Conservation (phyloP, 2,888 invertebrate genomes). For the Chrysopilus asiliformis region DNA sequence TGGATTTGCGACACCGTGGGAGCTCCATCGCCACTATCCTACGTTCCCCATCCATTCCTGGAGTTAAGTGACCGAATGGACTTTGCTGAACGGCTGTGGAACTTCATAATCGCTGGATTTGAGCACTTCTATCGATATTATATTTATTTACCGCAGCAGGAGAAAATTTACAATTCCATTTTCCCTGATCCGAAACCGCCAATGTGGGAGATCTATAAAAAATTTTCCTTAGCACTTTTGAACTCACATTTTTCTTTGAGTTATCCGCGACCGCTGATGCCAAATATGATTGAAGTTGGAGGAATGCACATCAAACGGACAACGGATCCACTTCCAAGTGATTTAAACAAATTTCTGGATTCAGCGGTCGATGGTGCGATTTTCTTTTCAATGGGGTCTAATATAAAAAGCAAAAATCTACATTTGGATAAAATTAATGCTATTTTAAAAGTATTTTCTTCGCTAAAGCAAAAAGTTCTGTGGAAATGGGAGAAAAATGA, state of each 20-base stretch:
- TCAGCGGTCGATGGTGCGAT: slow-evolving; percentile 35
- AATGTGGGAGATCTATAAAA: slow-evolving; percentile 22
- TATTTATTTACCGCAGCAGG: slow-evolving; percentile 26
- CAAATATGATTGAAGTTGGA: slow-evolving; percentile 34
- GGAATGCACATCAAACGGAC: slow-evolving; percentile 31
- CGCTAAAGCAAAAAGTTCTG: slow-evolving; percentile 43
- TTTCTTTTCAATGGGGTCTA: slow-evolving; percentile 38
- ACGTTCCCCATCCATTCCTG: slow-evolving; percentile 24
- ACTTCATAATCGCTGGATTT: slow-evolving; percentile 22
- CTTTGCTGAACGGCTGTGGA: slow-evolving; percentile 26
- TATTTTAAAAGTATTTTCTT: slow-evolving; percentile 34
- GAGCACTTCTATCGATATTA: slow-evolving; percentile 21
- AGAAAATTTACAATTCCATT: slow-evolving; percentile 20
- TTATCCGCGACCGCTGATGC: slow-evolving; percentile 28
- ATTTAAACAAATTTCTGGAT: slow-evolving; percentile 32
- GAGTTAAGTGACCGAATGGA: slow-evolving; percentile 29
- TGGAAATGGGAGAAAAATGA: slow-evolving; percentile 50
- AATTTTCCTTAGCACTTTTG: slow-evolving; percentile 26
- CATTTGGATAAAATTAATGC: not conserved
- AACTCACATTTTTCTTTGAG: slow-evolving; percentile 30
- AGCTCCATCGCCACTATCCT: slow-evolving; percentile 29
- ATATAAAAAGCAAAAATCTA: slow-evolving; percentile 22
- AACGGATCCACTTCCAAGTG: slow-evolving; percentile 23
- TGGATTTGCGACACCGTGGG: slow-evolving; percentile 16
- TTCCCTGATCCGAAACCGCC: slow-evolving; percentile 23